These are phyloP conservation scores for Leucopsar rothschildi DNA, from an alignment of 2,113 vertebrate species.

Conservation along the genomic window DNA sequence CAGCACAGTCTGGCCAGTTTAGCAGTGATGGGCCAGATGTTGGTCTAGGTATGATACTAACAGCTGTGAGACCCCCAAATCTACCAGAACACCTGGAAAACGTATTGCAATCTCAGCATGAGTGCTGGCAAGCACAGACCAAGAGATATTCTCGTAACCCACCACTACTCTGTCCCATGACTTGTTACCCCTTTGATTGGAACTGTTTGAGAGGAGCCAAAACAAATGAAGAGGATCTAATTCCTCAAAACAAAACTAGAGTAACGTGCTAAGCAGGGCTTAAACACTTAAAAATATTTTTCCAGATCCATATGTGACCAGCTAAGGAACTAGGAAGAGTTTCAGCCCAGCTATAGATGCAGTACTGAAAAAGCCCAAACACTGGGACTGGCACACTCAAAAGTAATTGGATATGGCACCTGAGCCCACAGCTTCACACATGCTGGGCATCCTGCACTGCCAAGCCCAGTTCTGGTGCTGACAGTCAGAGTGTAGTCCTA, in stretches of 20 bases:
- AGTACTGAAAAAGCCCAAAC: background rate
- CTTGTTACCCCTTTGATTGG: background rate
- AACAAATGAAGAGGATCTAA: background rate
- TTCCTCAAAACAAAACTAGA: background rate
- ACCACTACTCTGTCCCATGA: background rate
- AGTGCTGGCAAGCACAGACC: background rate
- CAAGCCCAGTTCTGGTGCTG: background rate
- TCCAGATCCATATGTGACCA: background rate
- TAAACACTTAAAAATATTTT: background rate
- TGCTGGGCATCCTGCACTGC: background rate
- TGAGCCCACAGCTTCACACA: background rate
- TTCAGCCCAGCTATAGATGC: background rate
- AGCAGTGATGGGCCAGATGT: background rate
- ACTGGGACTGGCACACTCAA: background rate
- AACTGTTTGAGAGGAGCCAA: background rate
- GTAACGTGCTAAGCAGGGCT: background rate
- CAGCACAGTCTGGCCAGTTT: background rate
- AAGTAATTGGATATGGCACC: accelerated
- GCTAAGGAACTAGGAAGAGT: background rate
- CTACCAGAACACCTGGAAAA: background rate
- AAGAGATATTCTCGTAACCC: background rate
- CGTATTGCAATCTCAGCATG: background rate
- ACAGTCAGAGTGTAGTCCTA: background rate
- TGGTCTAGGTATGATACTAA: background rate
- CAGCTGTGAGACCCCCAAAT: background rate